These are phyloP conservation scores for Pluvialis apricaria DNA, from an alignment of 2,113 vertebrate species.

Conservation along the genomic window DNA sequence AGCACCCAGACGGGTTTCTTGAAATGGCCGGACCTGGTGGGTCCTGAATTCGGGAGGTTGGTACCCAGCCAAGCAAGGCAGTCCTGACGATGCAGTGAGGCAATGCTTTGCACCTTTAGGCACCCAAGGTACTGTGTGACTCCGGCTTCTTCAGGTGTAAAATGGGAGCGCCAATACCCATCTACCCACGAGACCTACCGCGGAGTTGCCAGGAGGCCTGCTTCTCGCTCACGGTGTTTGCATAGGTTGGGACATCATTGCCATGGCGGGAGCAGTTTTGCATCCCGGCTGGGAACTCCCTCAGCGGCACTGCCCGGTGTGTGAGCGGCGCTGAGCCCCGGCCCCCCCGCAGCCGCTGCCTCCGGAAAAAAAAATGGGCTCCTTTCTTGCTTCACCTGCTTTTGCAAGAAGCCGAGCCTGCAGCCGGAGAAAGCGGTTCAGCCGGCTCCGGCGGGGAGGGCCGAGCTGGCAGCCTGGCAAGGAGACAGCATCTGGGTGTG, in stretches of 20 bases:
- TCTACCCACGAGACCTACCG: background rate
- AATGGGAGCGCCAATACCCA: background rate
- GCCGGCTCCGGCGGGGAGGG: background rate
- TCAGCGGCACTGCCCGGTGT: background rate
- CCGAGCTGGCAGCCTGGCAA: background rate
- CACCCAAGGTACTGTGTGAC: background rate
- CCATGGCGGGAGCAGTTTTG: background rate
- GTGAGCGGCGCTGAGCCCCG: background rate
- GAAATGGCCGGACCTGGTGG: background rate
- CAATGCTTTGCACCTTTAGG: background rate
- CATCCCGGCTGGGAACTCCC: background rate
- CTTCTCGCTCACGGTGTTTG: rapidly evolving
- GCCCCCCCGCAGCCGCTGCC: background rate
- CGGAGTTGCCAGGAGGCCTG: background rate
- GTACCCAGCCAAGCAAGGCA: background rate
- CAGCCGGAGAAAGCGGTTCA: background rate
- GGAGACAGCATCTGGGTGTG: constrained; percentile 5
- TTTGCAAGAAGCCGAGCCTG: background rate
- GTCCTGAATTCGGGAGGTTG: background rate
- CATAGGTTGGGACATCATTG: background rate
- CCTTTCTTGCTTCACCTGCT: background rate
- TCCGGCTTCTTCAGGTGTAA: background rate
- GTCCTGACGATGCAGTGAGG: rapidly evolving
- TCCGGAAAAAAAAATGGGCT: background rate
- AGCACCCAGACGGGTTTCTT: background rate